These are phyloP conservation scores for Sericinus montela DNA, from an alignment of 2,888 invertebrate genomes.

Conservation along the genomic window DNA sequence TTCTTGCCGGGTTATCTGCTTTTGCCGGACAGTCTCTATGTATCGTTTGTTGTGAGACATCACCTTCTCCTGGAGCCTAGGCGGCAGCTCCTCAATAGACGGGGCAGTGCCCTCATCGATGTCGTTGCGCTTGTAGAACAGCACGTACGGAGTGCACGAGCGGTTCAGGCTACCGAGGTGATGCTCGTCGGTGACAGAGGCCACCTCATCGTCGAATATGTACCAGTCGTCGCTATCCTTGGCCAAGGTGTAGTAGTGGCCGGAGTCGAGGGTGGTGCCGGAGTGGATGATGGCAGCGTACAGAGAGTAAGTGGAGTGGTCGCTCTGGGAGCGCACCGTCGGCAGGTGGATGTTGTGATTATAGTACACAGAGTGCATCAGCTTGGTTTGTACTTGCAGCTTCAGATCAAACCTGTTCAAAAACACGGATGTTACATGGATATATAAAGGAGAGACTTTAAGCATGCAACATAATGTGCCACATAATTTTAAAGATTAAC, in stretches of 20 bases:
- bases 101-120: constrained; percentile 49
- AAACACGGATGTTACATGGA: not conserved
- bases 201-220: constrained; percentile 89
- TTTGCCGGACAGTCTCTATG: constrained; percentile 44
- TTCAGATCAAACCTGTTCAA: constrained; percentile 57
- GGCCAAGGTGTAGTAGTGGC: constrained; percentile 93
- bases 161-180: constrained; percentile 82
- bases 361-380: constrained; percentile 83
- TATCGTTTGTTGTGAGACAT: constrained; percentile 56
- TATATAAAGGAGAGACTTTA: not conserved
- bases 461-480: not conserved
- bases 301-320: constrained; percentile 75
- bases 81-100: constrained; percentile 55
- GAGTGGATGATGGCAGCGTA: constrained; percentile 92
- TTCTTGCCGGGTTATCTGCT: constrained; percentile 39
- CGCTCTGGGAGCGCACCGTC: constrained; percentile 34
- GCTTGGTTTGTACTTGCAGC: constrained; percentile 85
- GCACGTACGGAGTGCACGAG: constrained; percentile 89
- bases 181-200: constrained; percentile 78
- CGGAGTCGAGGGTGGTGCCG: constrained; percentile 90
- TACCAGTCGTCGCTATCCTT: constrained; percentile 86
- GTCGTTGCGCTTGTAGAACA: constrained; percentile 83
- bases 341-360: constrained; percentile 77
- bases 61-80: constrained; percentile 46
- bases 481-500: too few species aligned